These are phyloP conservation scores for Hanleya hanleyi DNA, from an alignment of 2,888 invertebrate genomes.

Conservation along the genomic window DNA sequence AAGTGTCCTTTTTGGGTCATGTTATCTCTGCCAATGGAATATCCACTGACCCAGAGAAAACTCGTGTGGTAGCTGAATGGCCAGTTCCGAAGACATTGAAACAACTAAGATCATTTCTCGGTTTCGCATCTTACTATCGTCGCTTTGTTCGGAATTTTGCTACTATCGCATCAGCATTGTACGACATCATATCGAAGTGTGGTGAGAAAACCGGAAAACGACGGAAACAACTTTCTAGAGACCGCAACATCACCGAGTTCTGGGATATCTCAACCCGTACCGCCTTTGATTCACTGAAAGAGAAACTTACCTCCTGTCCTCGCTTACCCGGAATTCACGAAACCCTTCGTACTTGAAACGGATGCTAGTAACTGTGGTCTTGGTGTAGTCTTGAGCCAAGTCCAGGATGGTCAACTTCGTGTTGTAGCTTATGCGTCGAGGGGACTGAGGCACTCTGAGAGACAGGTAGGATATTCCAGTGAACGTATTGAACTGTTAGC, in stretches of 20 bases:
- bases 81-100: neutral
- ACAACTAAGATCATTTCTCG: neutral
- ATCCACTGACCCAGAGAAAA: neutral
- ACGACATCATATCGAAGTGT: neutral
- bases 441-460: conserved; percentile 20
- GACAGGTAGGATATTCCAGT: conserved; percentile 26
- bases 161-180: neutral
- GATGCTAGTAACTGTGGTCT: conserved; percentile 24
- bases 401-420: conserved; percentile 19
- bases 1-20: neutral
- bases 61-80: neutral
- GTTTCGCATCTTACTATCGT: neutral
- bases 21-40: neutral
- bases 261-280: conserved; percentile 27
- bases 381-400: conserved; percentile 32
- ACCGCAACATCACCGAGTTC: neutral
- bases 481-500: conserved; percentile 36
- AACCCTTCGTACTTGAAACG: conserved; percentile 16
- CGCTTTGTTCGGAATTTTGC: neutral
- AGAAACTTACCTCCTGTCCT: conserved; percentile 30
- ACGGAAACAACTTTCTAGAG: neutral
- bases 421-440: conserved; percentile 35
- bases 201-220: neutral
- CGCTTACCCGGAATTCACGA: conserved; percentile 28
- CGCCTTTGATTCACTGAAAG: conserved; percentile 31